These are phyloP conservation scores for Chloropsis hardwickii DNA, from an alignment of 2,113 vertebrate genomes.

Conservation along the genomic window DNA sequence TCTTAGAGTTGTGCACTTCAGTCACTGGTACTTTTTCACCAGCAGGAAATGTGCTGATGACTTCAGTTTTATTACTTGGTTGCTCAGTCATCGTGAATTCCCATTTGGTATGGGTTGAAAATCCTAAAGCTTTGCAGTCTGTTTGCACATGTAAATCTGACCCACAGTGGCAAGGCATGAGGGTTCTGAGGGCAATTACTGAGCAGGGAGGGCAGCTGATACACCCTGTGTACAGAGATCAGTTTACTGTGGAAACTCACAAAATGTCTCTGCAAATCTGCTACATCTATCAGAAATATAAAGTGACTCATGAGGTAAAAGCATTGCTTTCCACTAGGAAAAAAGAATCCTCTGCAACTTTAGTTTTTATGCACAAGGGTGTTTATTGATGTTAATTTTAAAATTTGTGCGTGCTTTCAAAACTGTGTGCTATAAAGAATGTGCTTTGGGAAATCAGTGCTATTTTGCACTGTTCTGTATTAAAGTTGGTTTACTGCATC, in stretches of 20 bases:
- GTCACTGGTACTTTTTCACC: neutral
- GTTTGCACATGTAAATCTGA: neutral
- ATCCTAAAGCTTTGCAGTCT: neutral
- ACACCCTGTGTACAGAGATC: neutral
- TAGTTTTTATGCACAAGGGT: neutral
- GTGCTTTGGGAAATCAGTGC: neutral
- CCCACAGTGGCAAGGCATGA: neutral
- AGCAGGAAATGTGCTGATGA: neutral
- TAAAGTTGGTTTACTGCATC: slow-evolving; percentile 13
- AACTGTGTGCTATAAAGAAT: neutral
- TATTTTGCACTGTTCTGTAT: neutral
- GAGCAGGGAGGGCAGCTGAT: neutral
- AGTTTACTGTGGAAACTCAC: neutral
- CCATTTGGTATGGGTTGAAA: neutral
- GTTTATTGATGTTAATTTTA: slow-evolving; percentile 39
- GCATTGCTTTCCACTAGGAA: neutral
- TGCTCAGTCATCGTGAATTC: neutral
- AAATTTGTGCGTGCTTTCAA: neutral
- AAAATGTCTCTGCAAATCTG: neutral
- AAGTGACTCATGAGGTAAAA: neutral
- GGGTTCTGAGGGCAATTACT: neutral
- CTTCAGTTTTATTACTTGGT: neutral
- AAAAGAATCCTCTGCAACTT: neutral
- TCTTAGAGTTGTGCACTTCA: neutral
- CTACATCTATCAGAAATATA: neutral